phyloP scores from a whole-genome alignment of 2,888 invertebrate species.

The Brassicogethes aeneus region DNA sequence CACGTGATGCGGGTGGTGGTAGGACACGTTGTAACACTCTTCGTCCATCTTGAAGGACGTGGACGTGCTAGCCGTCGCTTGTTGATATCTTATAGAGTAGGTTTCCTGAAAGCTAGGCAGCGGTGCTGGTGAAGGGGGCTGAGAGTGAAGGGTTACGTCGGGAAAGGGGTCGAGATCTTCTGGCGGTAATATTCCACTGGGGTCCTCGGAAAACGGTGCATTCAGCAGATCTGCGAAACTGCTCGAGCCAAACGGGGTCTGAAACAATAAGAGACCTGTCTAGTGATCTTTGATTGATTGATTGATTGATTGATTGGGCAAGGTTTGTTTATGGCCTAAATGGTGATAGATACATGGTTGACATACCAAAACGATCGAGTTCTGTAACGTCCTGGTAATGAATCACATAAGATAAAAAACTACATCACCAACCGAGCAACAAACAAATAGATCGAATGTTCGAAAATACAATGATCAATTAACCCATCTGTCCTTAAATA shows the following conservation, averaged over 20 bases:
- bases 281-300: too few relatives aligned
- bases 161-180: constrained; percentile 69
- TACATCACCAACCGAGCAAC: too few relatives aligned
- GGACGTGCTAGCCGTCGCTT: constrained; percentile 43
- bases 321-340: constrained; percentile 9
- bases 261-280: constrained; percentile 24
- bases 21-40: constrained; percentile 64
- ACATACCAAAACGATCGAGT: too few relatives aligned
- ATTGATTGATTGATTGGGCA: too few relatives aligned
- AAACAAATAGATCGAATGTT: too few relatives aligned
- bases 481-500: too few relatives aligned
- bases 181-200: constrained; percentile 52
- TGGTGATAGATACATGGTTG: too few relatives aligned
- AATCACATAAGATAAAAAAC: too few relatives aligned
- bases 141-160: constrained; percentile 48
- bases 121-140: constrained; percentile 43
- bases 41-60: constrained; percentile 75
- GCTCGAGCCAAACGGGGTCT: constrained; percentile 69
- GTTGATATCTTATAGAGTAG: constrained; percentile 62
- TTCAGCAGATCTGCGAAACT: constrained; percentile 71
- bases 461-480: too few relatives aligned
- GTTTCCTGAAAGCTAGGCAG: constrained; percentile 86
- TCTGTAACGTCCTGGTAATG: too few relatives aligned
- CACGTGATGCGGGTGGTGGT: constrained; percentile 41
- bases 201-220: constrained; percentile 65